phyloP scores from a whole-genome alignment of 2,113 vertebrate species.

The Chauna torquata region DNA sequence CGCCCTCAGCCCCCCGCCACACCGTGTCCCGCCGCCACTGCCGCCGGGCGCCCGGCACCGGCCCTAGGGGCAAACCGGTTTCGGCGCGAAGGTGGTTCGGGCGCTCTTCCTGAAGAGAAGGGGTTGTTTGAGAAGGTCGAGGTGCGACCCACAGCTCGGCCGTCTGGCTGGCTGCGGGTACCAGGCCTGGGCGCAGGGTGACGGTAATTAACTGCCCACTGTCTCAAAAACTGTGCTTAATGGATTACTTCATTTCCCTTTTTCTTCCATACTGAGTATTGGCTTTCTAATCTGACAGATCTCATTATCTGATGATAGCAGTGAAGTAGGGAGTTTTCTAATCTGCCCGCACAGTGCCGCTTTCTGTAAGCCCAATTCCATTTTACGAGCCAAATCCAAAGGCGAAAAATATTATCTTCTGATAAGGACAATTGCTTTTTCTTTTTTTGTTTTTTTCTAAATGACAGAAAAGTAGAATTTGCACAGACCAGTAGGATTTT shows the following conservation, averaged over 20 bases:
- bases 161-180: neutral
- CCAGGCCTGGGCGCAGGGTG: neutral
- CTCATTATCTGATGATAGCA: constrained; percentile 24
- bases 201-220: neutral
- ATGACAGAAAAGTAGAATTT: neutral
- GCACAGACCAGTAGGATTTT: neutral
- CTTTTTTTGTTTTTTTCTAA: neutral
- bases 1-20: no score
- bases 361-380: constrained; percentile 10
- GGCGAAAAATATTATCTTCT: neutral
- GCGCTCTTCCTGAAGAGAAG: neutral
- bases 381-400: constrained; percentile 13
- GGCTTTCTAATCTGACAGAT: constrained; percentile 38
- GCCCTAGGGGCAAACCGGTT: no score
- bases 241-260: neutral
- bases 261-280: neutral
- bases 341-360: neutral
- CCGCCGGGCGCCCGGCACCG: no score
- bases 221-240: neutral
- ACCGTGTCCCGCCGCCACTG: no score
- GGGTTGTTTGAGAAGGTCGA: neutral
- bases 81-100: accelerated
- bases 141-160: no score
- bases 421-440: neutral
- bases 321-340: neutral